phyloP scores from a whole-genome alignment of 2,888 invertebrate species.

The Cryptus armator region DNA sequence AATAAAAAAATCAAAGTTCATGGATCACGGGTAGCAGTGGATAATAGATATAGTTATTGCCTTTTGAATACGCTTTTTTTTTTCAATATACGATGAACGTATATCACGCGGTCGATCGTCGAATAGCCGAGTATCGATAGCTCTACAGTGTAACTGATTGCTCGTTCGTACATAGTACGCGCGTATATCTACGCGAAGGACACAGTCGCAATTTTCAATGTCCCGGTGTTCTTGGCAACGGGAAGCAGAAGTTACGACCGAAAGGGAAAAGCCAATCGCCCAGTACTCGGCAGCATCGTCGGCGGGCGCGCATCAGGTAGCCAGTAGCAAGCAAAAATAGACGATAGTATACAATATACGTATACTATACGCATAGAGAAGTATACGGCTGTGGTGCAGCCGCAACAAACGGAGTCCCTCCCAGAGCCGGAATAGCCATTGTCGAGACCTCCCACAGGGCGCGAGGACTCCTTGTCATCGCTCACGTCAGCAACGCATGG shows the following conservation, averaged over 20 bases:
- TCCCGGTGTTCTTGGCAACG: conserved; percentile 6
- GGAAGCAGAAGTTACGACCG: conserved; percentile 46
- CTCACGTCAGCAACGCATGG: conserved; percentile 70
- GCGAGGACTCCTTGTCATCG: conserved; percentile 81
- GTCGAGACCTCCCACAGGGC: conserved; percentile 81
- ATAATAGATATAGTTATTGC: too few relatives aligned
- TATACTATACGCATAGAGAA: background rate
- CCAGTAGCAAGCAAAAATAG: conserved; percentile 19
- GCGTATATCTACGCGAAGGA: background rate
- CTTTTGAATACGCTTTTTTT: too few relatives aligned
- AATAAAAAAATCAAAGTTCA: too few relatives aligned
- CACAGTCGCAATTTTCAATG: background rate
- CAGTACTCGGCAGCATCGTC: conserved; percentile 23
- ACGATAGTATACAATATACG: background rate
- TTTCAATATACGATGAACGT: too few relatives aligned
- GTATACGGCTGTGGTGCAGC: conserved; percentile 24
- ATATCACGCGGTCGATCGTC: background rate
- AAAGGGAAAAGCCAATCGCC: conserved; percentile 10
- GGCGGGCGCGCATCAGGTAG: conserved; percentile 53
- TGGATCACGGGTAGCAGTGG: too few relatives aligned
- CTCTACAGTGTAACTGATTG: conserved; percentile 6
- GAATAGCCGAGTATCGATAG: background rate
- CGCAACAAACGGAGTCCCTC: conserved; percentile 58
- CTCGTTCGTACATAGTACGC: background rate
- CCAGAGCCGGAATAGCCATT: conserved; percentile 78